Conservation (phyloP, 2,888 invertebrate species). For the Schizaphis graminum region DNA sequence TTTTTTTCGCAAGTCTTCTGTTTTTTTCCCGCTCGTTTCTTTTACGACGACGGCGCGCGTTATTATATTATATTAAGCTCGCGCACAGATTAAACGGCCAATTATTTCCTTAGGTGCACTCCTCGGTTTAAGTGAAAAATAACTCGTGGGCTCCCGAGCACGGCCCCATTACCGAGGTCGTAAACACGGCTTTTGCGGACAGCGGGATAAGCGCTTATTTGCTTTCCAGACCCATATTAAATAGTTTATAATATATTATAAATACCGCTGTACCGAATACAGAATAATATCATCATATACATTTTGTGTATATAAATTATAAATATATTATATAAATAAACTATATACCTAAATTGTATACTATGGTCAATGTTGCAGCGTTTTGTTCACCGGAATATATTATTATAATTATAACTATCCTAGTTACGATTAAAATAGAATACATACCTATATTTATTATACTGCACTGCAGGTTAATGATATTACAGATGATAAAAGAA, state of each 20-base stretch:
- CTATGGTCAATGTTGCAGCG: background rate
- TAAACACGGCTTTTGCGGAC: slow-evolving; percentile 65
- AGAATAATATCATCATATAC: background rate
- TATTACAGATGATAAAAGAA: background rate
- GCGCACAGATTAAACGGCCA: slow-evolving; percentile 64
- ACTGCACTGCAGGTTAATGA: background rate
- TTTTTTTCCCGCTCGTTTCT: slow-evolving; percentile 32
- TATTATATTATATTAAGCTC: slow-evolving; percentile 52
- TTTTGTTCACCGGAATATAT: background rate
- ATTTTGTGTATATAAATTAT: background rate
- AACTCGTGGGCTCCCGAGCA: slow-evolving; percentile 40
- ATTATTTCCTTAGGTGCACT: slow-evolving; percentile 64
- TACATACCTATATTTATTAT: background rate
- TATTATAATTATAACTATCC: background rate
- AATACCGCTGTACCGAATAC: background rate
- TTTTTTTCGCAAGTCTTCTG: background rate
- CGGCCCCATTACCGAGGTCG: slow-evolving; percentile 59
- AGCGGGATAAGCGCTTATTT: slow-evolving; percentile 60
- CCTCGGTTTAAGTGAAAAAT: slow-evolving; percentile 61
- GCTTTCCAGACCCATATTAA: slow-evolving; percentile 30
- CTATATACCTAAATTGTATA: background rate
- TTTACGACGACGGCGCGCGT: slow-evolving; percentile 12
- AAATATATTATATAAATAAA: background rate
- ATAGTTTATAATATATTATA: slow-evolving; percentile 7
- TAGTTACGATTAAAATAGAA: background rate